Percentiles rank a stretch among this genome's conserved stretches.
Evolutionary conservation across 2,113 vertebrate genomes (phyloP).

Genomic region (Arenaria interpres): DNA sequence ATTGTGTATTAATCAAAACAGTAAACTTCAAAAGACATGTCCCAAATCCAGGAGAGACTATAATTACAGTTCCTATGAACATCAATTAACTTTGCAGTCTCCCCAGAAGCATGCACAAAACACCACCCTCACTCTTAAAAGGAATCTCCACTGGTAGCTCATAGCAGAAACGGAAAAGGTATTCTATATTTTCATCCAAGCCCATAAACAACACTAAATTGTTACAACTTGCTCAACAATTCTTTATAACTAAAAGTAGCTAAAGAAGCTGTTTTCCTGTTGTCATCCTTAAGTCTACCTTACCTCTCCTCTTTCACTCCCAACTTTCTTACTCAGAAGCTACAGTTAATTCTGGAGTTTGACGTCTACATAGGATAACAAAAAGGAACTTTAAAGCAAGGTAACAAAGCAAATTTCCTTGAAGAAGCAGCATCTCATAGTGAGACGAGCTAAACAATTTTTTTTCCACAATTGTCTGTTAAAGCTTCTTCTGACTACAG

Average conservation of each 20-base stretch:
- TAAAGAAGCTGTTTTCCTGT: background rate
- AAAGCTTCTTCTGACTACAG: background rate
- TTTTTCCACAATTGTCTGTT: background rate
- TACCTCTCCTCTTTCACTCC: background rate
- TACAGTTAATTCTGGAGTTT: background rate
- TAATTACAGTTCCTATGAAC: slow-evolving; percentile 7
- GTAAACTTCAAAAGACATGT: background rate
- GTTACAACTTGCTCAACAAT: background rate
- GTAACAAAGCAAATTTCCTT: background rate
- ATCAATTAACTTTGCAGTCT: background rate
- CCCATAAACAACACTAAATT: background rate
- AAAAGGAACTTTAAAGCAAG: background rate
- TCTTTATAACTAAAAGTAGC: background rate
- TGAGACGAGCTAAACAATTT: background rate
- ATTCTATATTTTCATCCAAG: background rate
- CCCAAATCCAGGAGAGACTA: background rate
- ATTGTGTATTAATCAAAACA: background rate
- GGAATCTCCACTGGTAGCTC: background rate
- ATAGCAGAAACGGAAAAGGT: background rate
- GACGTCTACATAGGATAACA: background rate
- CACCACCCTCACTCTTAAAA: background rate
- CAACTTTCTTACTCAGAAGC: background rate
- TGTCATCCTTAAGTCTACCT: background rate
- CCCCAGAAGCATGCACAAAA: background rate
- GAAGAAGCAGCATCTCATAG: background rate